Evolutionary conservation across 2,797 vertebrate species (phyloP).

Genomic region (Clarias laeviceps): DNA sequence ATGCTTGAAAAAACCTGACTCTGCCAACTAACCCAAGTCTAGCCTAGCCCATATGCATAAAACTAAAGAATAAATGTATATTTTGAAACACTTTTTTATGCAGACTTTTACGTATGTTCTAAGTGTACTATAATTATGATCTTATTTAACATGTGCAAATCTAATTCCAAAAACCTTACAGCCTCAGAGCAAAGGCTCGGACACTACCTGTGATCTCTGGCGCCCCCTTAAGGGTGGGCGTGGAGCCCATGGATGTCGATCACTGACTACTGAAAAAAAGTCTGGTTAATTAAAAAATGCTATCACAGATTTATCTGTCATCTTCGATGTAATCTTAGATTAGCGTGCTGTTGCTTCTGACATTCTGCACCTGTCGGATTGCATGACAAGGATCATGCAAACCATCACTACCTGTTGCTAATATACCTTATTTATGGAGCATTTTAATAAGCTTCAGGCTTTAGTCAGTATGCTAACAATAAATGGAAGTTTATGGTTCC

Average conservation of each 20-base stretch:
- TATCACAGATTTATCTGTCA: constrained; percentile 12
- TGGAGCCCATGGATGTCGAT: not conserved
- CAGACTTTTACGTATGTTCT: no score
- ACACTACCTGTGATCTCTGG: no score
- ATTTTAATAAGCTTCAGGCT: not conserved
- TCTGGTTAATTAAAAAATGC: constrained; percentile 25
- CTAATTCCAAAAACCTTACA: no score
- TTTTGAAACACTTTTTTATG: no score
- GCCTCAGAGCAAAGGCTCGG: no score
- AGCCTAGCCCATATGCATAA: no score
- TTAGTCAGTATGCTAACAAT: not conserved
- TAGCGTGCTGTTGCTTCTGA: not conserved
- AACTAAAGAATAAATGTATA: no score
- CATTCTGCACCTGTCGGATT: constrained; percentile 15
- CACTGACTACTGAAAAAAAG: not conserved
- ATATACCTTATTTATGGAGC: not conserved
- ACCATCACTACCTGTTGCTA: not conserved
- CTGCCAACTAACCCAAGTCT: no score
- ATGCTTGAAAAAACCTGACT: no score
- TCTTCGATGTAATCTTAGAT: not conserved
- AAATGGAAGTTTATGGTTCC: not conserved
- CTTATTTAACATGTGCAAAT: no score
- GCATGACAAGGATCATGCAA: constrained; percentile 5
- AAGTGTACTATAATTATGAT: no score
- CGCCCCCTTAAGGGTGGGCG: no score